phyloP scores from a whole-genome alignment of 2,888 invertebrate species.

The Tetragonula carbonaria region DNA sequence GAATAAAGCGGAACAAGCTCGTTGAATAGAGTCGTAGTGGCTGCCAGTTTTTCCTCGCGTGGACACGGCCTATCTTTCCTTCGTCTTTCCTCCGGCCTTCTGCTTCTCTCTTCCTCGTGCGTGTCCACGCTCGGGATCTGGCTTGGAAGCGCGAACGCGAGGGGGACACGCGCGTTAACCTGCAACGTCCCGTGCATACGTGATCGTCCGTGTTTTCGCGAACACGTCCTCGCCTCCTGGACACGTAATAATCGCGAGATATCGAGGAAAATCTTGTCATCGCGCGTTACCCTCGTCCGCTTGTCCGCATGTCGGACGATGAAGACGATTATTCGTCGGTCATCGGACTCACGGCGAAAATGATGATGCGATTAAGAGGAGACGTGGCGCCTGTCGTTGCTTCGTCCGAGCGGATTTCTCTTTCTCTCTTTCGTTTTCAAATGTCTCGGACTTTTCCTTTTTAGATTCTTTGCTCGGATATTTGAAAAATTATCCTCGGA shows the following conservation, averaged over 20 bases:
- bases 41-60: constrained; percentile 61
- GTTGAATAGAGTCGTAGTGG: constrained; percentile 62
- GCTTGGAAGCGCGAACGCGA: constrained; percentile 50
- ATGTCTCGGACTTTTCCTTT: too few species aligned
- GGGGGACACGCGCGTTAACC: constrained; percentile 79
- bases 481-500: too few species aligned
- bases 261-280: constrained; percentile 33
- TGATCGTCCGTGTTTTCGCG: constrained; percentile 68
- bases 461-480: too few species aligned
- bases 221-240: constrained; percentile 46
- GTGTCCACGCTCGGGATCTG: neutral
- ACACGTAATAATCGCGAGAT: constrained; percentile 36
- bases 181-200: constrained; percentile 78
- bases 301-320: constrained; percentile 5
- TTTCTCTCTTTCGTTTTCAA: too few species aligned
- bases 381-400: neutral
- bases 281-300: neutral
- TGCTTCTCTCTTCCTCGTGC: neutral
- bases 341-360: neutral
- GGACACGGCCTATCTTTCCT: constrained; percentile 41
- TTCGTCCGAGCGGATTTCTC: too few species aligned
- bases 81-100: constrained; percentile 12
- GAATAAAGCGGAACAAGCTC: constrained; percentile 48
- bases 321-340: constrained; percentile 12
- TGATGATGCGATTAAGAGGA: neutral